Evolutionary conservation across 2,888 invertebrate species (phyloP), one percentile per base, ranked within the genome.

Genomic region (Dysmachus trigonus): DNA sequence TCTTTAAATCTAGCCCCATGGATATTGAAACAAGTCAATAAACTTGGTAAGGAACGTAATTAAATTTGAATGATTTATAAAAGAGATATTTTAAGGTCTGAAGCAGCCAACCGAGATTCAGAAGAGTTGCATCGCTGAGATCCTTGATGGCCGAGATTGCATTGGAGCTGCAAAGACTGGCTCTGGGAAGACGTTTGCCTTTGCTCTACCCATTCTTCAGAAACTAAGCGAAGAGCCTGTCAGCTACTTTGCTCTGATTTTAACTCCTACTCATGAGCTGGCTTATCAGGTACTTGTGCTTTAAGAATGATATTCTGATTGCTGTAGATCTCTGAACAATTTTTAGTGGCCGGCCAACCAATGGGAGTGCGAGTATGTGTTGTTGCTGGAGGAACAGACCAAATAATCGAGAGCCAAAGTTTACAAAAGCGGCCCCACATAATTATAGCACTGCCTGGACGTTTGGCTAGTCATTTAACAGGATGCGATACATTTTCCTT

Each of bases 101-200:
- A 95, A 94, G 90, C 93, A 92, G 77, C 97, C 97, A 10, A 97
- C 97, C 1, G 95, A 96, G 0, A 97, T 98, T 86, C 98, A 98
- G 91, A 92, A 93, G 89, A 95, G 95, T 88, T 97, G 97, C 90
- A 96, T 98, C 89, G 95, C 97, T 4, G 93, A 93, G 87, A 96
- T 98, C 89, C 91, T 98, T 53, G 90, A 93, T 86, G 98, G 98
- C 0, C 93, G 94, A 89, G 97, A 99, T 93, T 98, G 98, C 89
- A 96, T 99, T 88, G 99, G 98, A 8, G 98, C 98, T 89, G 98
- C 99, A 0, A 98, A 99, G 92, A 99, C 99, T 8, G 99, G 99
- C 15, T 98, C 98, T 86, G 99, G 99, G 1, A 99, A 99, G 93
- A 99, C 99, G 0, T 95, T 99, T 90, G 98, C 99, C 0, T 99